phyloP scores from a whole-genome alignment of 37 sponge, comb jelly and placozoan genomes.

The Crambe crambe region DNA sequence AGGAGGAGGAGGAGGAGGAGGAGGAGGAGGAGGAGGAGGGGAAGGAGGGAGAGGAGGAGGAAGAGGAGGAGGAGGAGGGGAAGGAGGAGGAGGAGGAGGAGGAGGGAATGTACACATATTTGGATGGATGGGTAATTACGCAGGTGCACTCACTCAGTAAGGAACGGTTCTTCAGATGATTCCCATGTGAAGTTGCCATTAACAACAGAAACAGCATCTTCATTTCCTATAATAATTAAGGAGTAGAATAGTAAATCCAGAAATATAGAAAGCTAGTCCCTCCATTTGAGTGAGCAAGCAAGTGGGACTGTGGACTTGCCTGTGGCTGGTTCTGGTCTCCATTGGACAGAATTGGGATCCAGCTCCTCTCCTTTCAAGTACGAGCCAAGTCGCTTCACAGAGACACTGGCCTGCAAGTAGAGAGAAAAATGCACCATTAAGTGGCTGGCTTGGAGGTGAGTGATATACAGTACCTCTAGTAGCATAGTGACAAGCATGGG shows the following conservation, averaged over 20 bases:
- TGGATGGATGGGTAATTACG: background rate
- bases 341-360: conserved; percentile 72
- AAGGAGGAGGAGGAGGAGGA: no score
- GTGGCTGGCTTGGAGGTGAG: background rate
- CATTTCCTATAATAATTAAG: background rate
- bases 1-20: background rate
- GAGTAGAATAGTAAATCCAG: background rate
- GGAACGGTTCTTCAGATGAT: conserved; percentile 9
- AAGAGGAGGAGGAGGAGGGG: background rate
- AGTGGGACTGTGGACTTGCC: conserved; percentile 18
- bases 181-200: conserved; percentile 65
- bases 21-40: background rate
- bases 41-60: background rate
- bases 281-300: background rate
- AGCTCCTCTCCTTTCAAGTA: conserved; percentile 88
- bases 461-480: conserved; percentile 55
- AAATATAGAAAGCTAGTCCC: background rate
- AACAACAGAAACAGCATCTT: conserved; percentile 29
- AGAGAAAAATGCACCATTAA: no score
- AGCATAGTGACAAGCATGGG: conserved; percentile 86
- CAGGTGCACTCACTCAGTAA: conserved; percentile 21
- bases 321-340: conserved; percentile 30
- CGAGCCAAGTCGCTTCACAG: conserved; percentile 70
- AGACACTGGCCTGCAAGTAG: conserved; percentile 80
- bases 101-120: background rate